A percentile compares a stretch with the other conserved stretches of the same genome.
phyloP scores from a whole-genome alignment of 2,888 invertebrate genomes.

The Drosophila niveifrons region DNA sequence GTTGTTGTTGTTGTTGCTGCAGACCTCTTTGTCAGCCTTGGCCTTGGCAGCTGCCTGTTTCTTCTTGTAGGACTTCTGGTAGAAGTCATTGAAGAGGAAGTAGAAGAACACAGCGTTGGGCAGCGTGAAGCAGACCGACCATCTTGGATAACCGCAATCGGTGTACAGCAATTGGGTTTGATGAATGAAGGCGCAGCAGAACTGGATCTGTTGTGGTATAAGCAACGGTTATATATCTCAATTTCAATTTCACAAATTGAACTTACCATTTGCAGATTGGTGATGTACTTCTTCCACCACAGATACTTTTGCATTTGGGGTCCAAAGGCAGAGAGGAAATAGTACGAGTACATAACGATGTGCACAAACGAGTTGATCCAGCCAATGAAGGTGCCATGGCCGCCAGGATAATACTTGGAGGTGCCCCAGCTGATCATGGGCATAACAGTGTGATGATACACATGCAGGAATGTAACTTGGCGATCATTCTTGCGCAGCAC shows the following conservation, averaged over 20 bases:
- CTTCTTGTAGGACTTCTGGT: constrained; percentile 90
- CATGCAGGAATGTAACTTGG: constrained; percentile 95
- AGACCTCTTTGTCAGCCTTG: constrained; percentile 54
- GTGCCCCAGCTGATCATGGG: constrained; percentile 97
- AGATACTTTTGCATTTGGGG: constrained; percentile 94
- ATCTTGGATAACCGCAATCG: constrained; percentile 95
- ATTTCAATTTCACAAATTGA: neutral
- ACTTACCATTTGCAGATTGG: constrained; percentile 94
- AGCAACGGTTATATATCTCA: neutral
- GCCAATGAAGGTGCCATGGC: constrained; percentile 94
- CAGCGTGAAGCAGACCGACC: constrained; percentile 93
- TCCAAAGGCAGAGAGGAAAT: constrained; percentile 94
- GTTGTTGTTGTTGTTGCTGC: constrained; percentile 48
- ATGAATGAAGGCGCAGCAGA: constrained; percentile 94
- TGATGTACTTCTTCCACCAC: constrained; percentile 98
- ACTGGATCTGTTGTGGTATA: constrained; percentile 90
- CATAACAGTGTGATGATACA: constrained; percentile 98
- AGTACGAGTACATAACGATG: constrained; percentile 97
- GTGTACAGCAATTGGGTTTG: constrained; percentile 93
- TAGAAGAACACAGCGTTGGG: constrained; percentile 97
- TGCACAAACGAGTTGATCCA: constrained; percentile 97
- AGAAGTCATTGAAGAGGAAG: constrained; percentile 96
- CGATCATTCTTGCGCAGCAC: constrained; percentile 95
- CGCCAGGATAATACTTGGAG: constrained; percentile 94
- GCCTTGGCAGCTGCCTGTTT: constrained; percentile 78